Percentiles rank a stretch among this genome's conserved stretches.
Evolutionary conservation across 2,797 vertebrate species (phyloP).

Genomic region (Otus scops): DNA sequence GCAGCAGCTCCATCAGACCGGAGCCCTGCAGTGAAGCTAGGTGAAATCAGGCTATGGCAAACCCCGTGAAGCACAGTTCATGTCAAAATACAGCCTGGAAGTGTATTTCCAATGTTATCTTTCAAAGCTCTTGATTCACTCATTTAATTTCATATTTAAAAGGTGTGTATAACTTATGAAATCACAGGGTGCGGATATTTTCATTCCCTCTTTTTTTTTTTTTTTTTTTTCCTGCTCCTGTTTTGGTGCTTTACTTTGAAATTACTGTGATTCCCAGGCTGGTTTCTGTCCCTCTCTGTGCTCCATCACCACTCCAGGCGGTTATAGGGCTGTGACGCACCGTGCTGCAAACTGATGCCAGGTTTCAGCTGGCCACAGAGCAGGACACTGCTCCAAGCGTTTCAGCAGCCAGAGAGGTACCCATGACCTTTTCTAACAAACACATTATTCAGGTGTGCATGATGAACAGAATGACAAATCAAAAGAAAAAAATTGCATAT

Average conservation of each 20-base stretch:
- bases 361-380: background rate
- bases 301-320: background rate
- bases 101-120: background rate
- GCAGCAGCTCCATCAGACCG: background rate
- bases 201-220: background rate
- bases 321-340: background rate
- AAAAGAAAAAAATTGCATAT: background rate
- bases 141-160: background rate
- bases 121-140: background rate
- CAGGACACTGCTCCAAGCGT: background rate
- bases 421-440: background rate
- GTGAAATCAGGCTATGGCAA: background rate
- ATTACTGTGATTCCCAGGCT: background rate
- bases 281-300: background rate
- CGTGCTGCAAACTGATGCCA: background rate
- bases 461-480: background rate
- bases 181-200: background rate
- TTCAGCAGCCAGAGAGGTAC: background rate
- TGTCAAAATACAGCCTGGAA: background rate
- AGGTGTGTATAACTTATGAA: background rate
- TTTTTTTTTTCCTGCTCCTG: background rate
- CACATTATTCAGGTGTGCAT: background rate
- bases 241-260: background rate
- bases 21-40: background rate
- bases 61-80: background rate